A percentile compares a stretch with the other conserved stretches of the same genome.
phyloP scores from a whole-genome alignment of 2,888 invertebrate genomes.

The Chloroclysta siterata region DNA sequence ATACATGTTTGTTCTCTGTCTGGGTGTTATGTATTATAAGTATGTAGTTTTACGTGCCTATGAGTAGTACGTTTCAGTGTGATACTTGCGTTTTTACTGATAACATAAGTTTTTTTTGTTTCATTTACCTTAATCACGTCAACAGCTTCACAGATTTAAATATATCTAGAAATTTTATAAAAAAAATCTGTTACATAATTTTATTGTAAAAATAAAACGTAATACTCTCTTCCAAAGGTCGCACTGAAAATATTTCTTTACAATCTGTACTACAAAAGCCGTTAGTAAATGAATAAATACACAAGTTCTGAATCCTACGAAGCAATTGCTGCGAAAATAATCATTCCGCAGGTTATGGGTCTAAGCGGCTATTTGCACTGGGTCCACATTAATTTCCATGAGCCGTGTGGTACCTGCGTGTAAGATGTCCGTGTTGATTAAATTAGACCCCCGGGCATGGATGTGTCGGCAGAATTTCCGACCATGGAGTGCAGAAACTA shows the following conservation, averaged over 20 bases:
- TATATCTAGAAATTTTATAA: no score
- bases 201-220: no score
- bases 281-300: constrained; percentile 34
- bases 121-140: no score
- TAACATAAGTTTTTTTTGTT: no score
- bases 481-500: constrained; percentile 20
- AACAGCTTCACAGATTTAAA: no score
- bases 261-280: neutral
- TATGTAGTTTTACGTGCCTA: no score
- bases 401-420: constrained; percentile 39
- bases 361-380: constrained; percentile 56
- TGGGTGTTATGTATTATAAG: no score
- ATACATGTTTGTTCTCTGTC: no score
- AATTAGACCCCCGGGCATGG: constrained; percentile 45
- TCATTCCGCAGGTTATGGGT: constrained; percentile 56
- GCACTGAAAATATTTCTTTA: neutral
- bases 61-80: no score
- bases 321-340: constrained; percentile 60
- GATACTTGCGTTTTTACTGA: no score
- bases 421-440: constrained; percentile 51
- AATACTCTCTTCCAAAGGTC: no score
- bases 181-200: no score
- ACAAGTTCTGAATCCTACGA: constrained; percentile 32
- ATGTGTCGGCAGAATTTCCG: constrained; percentile 33
- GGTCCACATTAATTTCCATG: constrained; percentile 61